Base-by-base conservation (phyloP, 1,140 invertebrate species). In the Ostrea denselamellosa region DNA sequence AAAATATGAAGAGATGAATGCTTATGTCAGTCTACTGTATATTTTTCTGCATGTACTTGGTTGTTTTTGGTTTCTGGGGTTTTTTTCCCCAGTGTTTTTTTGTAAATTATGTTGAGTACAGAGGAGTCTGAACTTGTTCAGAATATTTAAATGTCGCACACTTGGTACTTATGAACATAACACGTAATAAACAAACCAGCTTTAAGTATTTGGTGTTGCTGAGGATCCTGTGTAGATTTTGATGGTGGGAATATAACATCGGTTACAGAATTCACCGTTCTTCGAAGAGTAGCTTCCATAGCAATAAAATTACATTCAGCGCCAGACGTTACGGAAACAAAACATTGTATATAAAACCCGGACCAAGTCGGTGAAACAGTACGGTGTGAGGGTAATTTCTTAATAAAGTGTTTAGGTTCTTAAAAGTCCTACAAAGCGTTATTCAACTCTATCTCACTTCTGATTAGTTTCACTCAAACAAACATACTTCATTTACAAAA, bases 181-280 rank as follows among this genome's bases (percentile, higher is more conserved):
- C 28, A n/a, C 28, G 44, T 52, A 25, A 25, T 87, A 84, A 8
- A 52, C 81, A 44, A 17, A 94, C 93, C 92, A 86, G 91, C 90
- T 90, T 92, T 92, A 28, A 93, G 85, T 44, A 93, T 91, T 44
- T 93, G 92, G 54, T 93, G 91, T 68, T 91, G 86, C 83, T 92
- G 91, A 51, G 91, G 91, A 89, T 93, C 93, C 87, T 87, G 88
- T 12, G 87, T 88, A 52, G 90, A 86, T 90, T 92, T 93, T 25
- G 95, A 93, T 14, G 94, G 94, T 17, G 95, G 95, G 93, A 96
- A 96, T 89, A 96, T 93, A 52, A 92, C 92, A 93, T 96, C 95
- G 9, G 95, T 95, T 58, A 95, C 94, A 44, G 88, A 94, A 56
- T 95, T 94, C 34, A 96, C 94, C 14, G 95, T 94, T 58, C 90